phyloP scores from a whole-genome alignment of 2,113 vertebrate species.

The Polyodon spathula region DNA sequence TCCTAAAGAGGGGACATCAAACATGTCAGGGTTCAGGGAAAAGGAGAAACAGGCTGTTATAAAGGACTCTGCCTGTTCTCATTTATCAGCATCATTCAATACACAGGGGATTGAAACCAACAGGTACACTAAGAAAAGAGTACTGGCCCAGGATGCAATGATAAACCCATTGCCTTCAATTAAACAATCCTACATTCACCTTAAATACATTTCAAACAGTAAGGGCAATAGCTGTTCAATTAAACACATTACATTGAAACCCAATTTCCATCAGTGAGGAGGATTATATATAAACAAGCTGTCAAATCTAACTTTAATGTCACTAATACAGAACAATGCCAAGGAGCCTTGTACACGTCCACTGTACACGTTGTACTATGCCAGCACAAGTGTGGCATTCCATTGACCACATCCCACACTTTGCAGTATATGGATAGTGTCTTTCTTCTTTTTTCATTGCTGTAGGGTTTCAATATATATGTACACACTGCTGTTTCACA shows the following conservation, averaged over 20 bases:
- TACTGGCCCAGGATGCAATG: neutral
- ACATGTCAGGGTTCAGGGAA: too few species aligned
- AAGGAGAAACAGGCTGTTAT: too few species aligned
- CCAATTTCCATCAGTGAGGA: neutral
- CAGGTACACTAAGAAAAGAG: neutral
- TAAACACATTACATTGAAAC: constrained; percentile 1
- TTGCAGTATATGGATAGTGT: too few species aligned
- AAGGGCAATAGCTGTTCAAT: constrained; percentile 3
- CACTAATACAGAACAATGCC: too few species aligned
- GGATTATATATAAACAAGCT: too few species aligned
- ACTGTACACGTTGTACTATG: too few species aligned
- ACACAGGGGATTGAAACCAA: neutral
- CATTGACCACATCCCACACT: too few species aligned
- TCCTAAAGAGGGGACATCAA: too few species aligned
- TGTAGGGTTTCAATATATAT: constrained; percentile 13
- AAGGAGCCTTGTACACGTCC: too few species aligned
- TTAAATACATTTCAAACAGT: neutral
- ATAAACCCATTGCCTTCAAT: neutral
- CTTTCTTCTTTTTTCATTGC: too few species aligned
- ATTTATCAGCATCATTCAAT: neutral
- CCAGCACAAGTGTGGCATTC: too few species aligned
- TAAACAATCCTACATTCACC: constrained; percentile 9
- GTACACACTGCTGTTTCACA: neutral
- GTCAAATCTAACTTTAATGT: too few species aligned
- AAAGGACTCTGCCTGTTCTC: neutral